These are phyloP conservation scores for Pantala flavescens DNA, from an alignment of 1,140 invertebrate species.

Conservation along the genomic window DNA sequence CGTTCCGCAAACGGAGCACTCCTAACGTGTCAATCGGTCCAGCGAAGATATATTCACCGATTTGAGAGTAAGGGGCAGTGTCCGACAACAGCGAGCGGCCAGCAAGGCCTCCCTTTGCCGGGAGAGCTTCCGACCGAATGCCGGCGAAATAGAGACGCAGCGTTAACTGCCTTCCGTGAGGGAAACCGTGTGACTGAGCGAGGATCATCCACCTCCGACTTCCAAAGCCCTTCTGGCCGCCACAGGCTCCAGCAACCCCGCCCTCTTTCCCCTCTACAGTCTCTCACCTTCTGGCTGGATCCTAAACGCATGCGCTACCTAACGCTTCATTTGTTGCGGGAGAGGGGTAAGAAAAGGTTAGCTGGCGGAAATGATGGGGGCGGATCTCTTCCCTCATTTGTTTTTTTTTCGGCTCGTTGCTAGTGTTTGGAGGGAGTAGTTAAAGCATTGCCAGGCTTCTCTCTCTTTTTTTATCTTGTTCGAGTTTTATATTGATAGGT, in stretches of 20 bases:
- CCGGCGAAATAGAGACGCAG: neutral
- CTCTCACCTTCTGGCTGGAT: neutral
- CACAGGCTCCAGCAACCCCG: neutral
- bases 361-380: too few species aligned
- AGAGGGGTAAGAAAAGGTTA: too few species aligned
- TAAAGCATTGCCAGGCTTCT: too few species aligned
- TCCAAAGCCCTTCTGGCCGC: constrained; percentile 1
- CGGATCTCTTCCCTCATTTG: too few species aligned
- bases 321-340: too few species aligned
- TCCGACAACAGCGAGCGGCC: neutral
- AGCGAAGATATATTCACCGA: neutral
- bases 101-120: neutral
- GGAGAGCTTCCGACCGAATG: constrained; percentile 1
- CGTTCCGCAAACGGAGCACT: too few species aligned
- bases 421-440: too few species aligned
- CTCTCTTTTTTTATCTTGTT: too few species aligned
- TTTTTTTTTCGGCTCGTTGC: too few species aligned
- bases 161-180: neutral
- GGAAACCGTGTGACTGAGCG: neutral
- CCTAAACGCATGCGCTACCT: too few species aligned
- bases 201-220: neutral
- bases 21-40: too few species aligned
- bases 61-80: neutral
- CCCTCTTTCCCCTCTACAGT: neutral
- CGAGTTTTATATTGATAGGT: too few species aligned